These are phyloP conservation scores for Drosophila nasuta DNA, from an alignment of 1,140 invertebrate species.

Conservation along the genomic window DNA sequence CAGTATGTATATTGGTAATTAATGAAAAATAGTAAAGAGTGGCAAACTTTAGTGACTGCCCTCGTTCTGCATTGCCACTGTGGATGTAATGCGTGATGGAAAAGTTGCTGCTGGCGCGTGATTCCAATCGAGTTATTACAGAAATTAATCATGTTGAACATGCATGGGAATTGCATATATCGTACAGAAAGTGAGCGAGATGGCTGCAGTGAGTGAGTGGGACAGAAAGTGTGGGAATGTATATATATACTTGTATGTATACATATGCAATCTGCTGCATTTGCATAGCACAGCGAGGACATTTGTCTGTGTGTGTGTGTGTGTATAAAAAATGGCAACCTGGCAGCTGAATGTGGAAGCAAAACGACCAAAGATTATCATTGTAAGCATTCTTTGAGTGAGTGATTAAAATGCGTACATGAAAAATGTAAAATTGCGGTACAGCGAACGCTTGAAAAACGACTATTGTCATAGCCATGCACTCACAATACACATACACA, in stretches of 20 bases:
- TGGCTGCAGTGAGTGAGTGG: background rate
- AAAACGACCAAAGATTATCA: slow-evolving; percentile 68
- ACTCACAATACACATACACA: slow-evolving; percentile 4
- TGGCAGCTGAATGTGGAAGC: slow-evolving; percentile 9
- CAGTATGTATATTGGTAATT: too few relatives aligned
- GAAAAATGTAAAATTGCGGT: slow-evolving; percentile 50
- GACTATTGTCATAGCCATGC: slow-evolving; percentile 45
- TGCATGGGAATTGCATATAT: slow-evolving; percentile 67
- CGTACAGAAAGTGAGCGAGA: slow-evolving; percentile 16
- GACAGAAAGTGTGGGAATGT: background rate
- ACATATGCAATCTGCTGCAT: slow-evolving; percentile 38
- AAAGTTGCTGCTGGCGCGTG: slow-evolving; percentile 81
- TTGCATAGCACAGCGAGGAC: slow-evolving; percentile 27
- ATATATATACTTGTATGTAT: slow-evolving; percentile 21
- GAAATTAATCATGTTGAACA: slow-evolving; percentile 83
- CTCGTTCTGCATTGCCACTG: slow-evolving; percentile 42
- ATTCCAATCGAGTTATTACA: slow-evolving; percentile 84
- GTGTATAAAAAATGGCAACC: slow-evolving; percentile 52
- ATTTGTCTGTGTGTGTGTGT: background rate
- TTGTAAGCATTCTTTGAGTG: slow-evolving; percentile 79
- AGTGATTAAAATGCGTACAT: slow-evolving; percentile 76
- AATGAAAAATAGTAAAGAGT: too few relatives aligned
- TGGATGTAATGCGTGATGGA: slow-evolving; percentile 76
- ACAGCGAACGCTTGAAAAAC: slow-evolving; percentile 47
- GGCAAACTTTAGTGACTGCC: background rate